These are phyloP conservation scores for Holocentrus rufus DNA, from an alignment of 2,797 vertebrate species.

Conservation along the genomic window DNA sequence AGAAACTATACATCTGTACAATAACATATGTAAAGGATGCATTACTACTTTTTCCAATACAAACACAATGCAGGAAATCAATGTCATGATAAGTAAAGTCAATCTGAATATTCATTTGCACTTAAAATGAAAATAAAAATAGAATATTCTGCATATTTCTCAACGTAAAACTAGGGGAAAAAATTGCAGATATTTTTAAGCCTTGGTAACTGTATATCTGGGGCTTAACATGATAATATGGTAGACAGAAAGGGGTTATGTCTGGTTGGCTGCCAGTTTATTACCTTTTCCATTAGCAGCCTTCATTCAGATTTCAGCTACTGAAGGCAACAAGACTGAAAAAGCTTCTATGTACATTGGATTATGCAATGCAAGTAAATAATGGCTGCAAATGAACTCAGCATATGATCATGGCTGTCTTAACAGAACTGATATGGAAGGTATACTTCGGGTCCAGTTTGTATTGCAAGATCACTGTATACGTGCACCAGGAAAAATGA, in stretches of 20 bases:
- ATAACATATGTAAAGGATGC: conserved; percentile 26
- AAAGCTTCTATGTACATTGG: conserved; percentile 10
- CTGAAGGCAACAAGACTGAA: conserved; percentile 13
- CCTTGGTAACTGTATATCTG: background rate
- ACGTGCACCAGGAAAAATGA: conserved; percentile 23
- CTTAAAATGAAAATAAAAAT: background rate
- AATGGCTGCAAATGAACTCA: background rate
- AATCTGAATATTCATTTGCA: conserved; percentile 1
- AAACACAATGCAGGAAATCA: conserved; percentile 33
- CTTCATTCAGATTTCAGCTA: too few species aligned
- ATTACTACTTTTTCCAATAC: conserved; percentile 27
- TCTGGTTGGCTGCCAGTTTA: too few species aligned
- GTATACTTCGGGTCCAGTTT: background rate
- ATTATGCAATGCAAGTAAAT: background rate
- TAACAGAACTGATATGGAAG: background rate
- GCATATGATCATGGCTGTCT: background rate
- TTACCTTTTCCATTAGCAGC: too few species aligned
- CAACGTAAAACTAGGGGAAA: conserved; percentile 19
- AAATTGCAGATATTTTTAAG: conserved; percentile 16
- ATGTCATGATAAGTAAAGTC: conserved; percentile 4
- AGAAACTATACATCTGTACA: conserved; percentile 26
- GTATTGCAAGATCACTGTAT: conserved; percentile 11
- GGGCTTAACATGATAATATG: background rate
- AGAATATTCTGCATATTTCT: background rate
- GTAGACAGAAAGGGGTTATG: background rate